Base-by-base conservation (phyloP, 2,113 vertebrate genomes). In the Scomber colias region DNA sequence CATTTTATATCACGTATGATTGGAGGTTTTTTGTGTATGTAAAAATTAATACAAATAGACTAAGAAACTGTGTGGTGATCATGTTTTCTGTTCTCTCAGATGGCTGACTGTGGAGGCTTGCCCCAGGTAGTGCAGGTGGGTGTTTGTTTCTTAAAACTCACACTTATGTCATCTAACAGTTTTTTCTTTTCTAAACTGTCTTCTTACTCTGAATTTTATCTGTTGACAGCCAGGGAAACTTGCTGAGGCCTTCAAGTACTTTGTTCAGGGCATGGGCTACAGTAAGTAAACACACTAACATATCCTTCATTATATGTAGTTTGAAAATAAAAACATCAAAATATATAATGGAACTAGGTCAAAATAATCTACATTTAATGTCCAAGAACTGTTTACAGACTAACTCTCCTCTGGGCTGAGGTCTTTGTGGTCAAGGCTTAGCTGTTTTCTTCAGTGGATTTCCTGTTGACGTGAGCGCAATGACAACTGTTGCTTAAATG, bases 61-160 rank as follows among this genome's bases (percentile, higher is more conserved):
- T 54, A 17, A n/a, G 53, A n/a, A 17, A 11, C 17, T 54, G 4
- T 10, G 16, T 45, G 11, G 45, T 62, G 7, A 40, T 60, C 0
- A 11, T 72, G 1, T 74, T 40, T 54, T 49, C 40, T 87, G 86
- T 40, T 2, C 74, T 93, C 90, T 48, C 54, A 99, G 98, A 99
- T 99, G 98, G 97, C 98, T 1, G 97, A 99, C 86, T 99, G 98
- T 16, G 98, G 98, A 69, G 98, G 98, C 24, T 91, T 99, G 81
- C 98, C 98, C 49, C 98, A 99, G 89, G 97, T 98, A 72, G 97
- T 99, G 68, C 98, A 99, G 97, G 98, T 99, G 88, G 17, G 85
- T 79, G 50, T 31, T 68, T 49, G 9, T 75, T 61, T 50, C 5
- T 66, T 51, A 0, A 60, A 19, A 50, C 0, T 11, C 8, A n/a